These are phyloP conservation scores for Selene dorsalis DNA, from an alignment of 2,797 vertebrate genomes.

Conservation along the genomic window DNA sequence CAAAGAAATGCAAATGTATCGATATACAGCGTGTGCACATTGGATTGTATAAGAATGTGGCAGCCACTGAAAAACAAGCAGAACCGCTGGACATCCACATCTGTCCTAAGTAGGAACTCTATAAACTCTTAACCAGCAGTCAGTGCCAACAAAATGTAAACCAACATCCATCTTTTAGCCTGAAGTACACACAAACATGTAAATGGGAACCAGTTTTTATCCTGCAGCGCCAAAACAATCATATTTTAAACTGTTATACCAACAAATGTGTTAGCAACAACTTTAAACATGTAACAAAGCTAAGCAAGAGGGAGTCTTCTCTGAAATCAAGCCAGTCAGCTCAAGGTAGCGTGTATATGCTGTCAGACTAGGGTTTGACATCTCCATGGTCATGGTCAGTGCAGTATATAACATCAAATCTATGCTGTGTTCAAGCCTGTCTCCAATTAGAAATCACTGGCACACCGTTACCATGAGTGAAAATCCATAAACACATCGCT, in stretches of 20 bases:
- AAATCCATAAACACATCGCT: conserved; percentile 58
- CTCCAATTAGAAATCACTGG: conserved; percentile 52
- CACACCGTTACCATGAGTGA: conserved; percentile 33
- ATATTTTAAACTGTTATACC: conserved; percentile 50
- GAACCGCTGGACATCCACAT: conserved; percentile 47
- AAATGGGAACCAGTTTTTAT: conserved; percentile 57
- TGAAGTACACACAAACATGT: conserved; percentile 67
- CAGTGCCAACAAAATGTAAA: conserved; percentile 58
- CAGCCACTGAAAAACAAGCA: conserved; percentile 37
- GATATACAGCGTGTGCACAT: conserved; percentile 18
- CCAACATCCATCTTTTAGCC: conserved; percentile 64
- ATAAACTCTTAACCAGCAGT: conserved; percentile 56
- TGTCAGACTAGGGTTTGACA: conserved; percentile 40
- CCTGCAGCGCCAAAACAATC: conserved; percentile 51
- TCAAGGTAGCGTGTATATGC: conserved; percentile 40
- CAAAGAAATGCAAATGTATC: conserved; percentile 27
- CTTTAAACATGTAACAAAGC: conserved; percentile 51
- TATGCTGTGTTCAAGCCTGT: conserved; percentile 23
- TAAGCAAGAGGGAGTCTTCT: conserved; percentile 35
- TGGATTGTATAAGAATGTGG: conserved; percentile 28
- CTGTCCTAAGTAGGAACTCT: conserved; percentile 53
- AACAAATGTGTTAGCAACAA: conserved; percentile 55
- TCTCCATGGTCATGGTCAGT: conserved; percentile 45
- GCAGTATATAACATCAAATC: conserved; percentile 37
- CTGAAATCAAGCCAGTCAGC: conserved; percentile 56